These are phyloP conservation scores for Bombyx mori DNA, from an alignment of 1,140 invertebrate species.

Conservation along the genomic window ASM3026992v2 NC_085119.1:1443001-1443500, in stretches of 20 bases:
- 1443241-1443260: conserved; percentile 40
- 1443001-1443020: no score
- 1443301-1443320: conserved; percentile 15
- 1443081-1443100: no score
- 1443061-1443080: no score
- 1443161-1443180: conserved; percentile 31
- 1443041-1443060: no score
- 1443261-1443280: conserved; percentile 33
- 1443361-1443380: conserved; percentile 47
- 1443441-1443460: conserved; percentile 44
- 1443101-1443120: neutral
- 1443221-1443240: conserved; percentile 38
- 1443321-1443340: conserved; percentile 33
- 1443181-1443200: conserved; percentile 45
- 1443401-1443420: conserved; percentile 32
- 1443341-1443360: conserved; percentile 42
- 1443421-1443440: conserved; percentile 36
- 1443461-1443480: conserved; percentile 20
- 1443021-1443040: no score
- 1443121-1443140: conserved; percentile 41
- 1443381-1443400: conserved; percentile 33
- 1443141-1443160: conserved; percentile 42
- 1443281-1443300: conserved; percentile 40
- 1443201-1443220: conserved; percentile 37
- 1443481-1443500: no score